Base-by-base conservation (phyloP, 2,113 vertebrate genomes). In the Mormyrus iriodes region DNA sequence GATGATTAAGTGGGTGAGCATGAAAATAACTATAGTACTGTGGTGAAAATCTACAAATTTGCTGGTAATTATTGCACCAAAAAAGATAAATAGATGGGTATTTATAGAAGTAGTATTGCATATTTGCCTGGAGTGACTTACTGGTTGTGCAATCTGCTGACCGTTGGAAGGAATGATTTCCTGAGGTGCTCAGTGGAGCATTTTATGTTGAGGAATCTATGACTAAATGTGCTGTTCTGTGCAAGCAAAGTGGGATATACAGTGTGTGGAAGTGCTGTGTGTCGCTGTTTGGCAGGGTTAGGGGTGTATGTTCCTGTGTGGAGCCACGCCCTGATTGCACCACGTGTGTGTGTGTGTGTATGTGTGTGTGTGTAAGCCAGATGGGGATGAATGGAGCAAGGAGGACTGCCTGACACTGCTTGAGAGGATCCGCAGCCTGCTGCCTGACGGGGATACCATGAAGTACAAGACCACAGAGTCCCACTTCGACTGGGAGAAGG, bases 401-500 rank as follows among this genome's bases (percentile, higher is more conserved):
- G 96, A 96, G 89, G 95, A 96, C 55, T 95, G 95, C 24, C 92
- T 96, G 69, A 94, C 90, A 0, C 91, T 96, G 88, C 87, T 96
- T 93, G 96, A 96, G 90, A 92, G 95, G 92, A 96, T 96, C 53
- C 94, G 95, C 27, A 90, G 90, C 83, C 53, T 94, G 85, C 90
- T 96, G 86, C 96, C 96, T 0, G 95, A 96, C 1, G 90, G 19
- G 27, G 96, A 96, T 87, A 69, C 17, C 49, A 95, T 96, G 95
- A 96, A 96, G 88, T 96, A 96, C 48, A 96, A 96, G 90, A 96
- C 95, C 91, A 96, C 96, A 0, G 96, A 96, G 94, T 95, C 95
- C 0, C 96, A 96, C 93, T 96, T 96, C 0, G 95, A 96, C 93
- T 96, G 96, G 96, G 94, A 95, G 13, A 96, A 96, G 88, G 95